phyloP scores from a whole-genome alignment of 2,113 vertebrate species.

The Agapornis roseicollis region DNA sequence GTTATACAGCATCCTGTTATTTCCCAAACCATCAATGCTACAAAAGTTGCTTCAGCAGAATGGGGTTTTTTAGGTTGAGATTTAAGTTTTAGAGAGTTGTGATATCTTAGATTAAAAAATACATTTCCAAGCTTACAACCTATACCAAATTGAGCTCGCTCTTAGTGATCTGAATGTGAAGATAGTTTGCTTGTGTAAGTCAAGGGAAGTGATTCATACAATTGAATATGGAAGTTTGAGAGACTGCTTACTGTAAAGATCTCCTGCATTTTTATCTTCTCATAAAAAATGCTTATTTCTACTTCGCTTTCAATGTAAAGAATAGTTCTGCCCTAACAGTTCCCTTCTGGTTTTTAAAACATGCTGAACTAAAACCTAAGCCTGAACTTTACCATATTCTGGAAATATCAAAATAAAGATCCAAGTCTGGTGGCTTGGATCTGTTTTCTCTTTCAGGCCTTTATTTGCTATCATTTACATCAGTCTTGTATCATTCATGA shows the following conservation, averaged over 20 bases:
- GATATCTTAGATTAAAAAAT: not conserved
- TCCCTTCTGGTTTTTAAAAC: not conserved
- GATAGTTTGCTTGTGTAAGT: not conserved
- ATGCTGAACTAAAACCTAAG: not conserved
- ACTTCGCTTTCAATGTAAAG: not conserved
- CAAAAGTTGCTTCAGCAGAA: not conserved
- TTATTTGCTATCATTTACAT: not conserved
- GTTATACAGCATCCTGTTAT: not conserved
- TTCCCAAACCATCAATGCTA: not conserved
- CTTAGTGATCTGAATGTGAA: not conserved
- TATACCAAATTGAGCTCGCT: not conserved
- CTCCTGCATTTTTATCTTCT: not conserved
- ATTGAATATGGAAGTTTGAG: not conserved
- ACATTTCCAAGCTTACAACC: not conserved
- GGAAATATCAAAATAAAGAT: not conserved
- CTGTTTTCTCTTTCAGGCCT: not conserved
- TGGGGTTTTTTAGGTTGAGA: not conserved
- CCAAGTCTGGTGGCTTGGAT: not conserved
- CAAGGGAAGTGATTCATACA: not conserved
- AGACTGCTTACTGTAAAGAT: not conserved
- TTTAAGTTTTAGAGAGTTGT: not conserved
- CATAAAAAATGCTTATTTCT: not conserved
- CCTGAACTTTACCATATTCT: not conserved
- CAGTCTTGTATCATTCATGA: not conserved
- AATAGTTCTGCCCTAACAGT: not conserved